Base-by-base conservation (phyloP, 2,888 invertebrate genomes). In the Hipparchia sbordonii region DNA sequence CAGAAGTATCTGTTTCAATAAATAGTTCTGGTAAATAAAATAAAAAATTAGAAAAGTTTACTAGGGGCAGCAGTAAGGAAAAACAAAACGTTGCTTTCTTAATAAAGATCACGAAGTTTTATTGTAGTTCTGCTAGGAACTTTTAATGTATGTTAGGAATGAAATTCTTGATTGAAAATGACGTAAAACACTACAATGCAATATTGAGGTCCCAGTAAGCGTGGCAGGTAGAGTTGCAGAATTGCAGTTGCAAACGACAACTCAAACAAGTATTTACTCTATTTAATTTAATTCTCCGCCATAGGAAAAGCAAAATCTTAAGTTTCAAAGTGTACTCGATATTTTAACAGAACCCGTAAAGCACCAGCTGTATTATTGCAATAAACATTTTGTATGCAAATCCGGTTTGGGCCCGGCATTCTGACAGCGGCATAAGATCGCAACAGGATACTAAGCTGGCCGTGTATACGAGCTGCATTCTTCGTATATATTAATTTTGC, bases 341-440 rank as follows among this genome's bases (percentile, higher is more conserved):
- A 56, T 63, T 70, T 56, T 13, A 62, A 70, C 56, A 56, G 62
- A 63, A 69, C 67, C 70, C 68, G 65, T 76, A 76, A 71, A 69
- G 69, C 72, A 72, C 74, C 69, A 66, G 69, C 71, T 56, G 62
- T 71, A 39, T 39, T 48, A 67, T 71, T 70, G 74, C 72, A 69
- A 46, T 60, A 60, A 60, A 71, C 62, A 68, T 74, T 74, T 59
- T 69, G 67, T 76, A 76, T 76, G 73, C 74, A 72, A 72, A 78
- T 77, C 78, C 78, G 74, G 77, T 78, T 77, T 76, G 71, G 72
- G 73, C 74, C 71, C 76, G 76, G 76, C 70, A 74, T 74, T 74
- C 74, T 67, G 74, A 69, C 76, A 73, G 71, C 76, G 76, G 73
- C 71, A 67, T 52, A 60, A 75, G 74, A 72, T 71, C 72, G 73